Base-by-base conservation (phyloP, 2,797 vertebrate species). In the Agapornis canus region DNA sequence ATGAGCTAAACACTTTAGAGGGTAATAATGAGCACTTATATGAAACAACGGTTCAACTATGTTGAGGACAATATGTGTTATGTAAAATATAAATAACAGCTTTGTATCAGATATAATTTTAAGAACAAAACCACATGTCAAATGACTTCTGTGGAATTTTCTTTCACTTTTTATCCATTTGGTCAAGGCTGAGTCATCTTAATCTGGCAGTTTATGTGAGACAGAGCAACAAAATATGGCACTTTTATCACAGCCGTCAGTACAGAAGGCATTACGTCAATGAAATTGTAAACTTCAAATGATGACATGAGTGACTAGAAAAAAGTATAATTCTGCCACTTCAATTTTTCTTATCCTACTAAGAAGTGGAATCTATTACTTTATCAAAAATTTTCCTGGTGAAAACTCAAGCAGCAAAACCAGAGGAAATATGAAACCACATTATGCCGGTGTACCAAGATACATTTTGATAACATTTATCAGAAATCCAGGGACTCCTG, bases 101-200 rank as follows among this genome's bases (percentile, higher is more conserved):
- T 90, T 91, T 91, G 47, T 80, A 64, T 76, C 47, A 90, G 59
- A 86, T 42, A 66, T 1, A 66, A 88, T 83, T 91, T 92, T 37
- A 79, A 88, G 79, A 94, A 84, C 39, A 90, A 96, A 89, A 76
- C 18, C 37, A 63, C 49, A 76, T 0, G 5, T 89, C 35, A 76
- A 84, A 82, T 70, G 40, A 91, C 63, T 90, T 86, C 39, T 64
- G 10, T 25, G 52, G 89, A 95, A 91, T 89, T 91, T 84, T 92
- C 59, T 84, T 94, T 86, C 69, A 61, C 16, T 89, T 94, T 94
- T 91, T 82, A 91, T 84, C 68, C 87, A 76, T 82, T 94, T 91
- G 80, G 88, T 95, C 90, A 94, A 79, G 83, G 56, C 54, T 96
- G 82, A 96, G 65, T 95, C 93, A 96, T 91, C 54, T 76, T 89